A percentile compares a stretch with the other conserved stretches of the same genome.
These are phyloP conservation scores for Nothobranchius furzeri DNA, from an alignment of 2,113 vertebrate genomes.

Conservation along the genomic window DNA sequence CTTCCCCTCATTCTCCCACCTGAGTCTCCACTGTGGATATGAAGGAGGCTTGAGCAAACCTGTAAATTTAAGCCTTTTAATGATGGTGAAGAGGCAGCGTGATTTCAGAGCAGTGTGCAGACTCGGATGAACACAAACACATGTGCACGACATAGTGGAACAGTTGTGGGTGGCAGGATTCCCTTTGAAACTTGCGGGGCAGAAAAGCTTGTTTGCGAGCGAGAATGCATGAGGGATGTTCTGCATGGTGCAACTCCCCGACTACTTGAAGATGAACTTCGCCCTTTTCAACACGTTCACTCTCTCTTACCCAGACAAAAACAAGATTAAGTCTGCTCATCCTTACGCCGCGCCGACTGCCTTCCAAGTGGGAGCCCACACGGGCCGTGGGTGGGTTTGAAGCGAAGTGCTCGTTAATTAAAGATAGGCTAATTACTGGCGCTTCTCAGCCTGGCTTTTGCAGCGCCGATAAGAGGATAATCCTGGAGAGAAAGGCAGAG, in stretches of 20 bases:
- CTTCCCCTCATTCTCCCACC: slow-evolving; percentile 39
- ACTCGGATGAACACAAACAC: slow-evolving; percentile 45
- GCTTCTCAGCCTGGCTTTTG: slow-evolving; percentile 78
- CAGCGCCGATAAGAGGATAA: slow-evolving; percentile 81
- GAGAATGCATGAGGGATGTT: slow-evolving; percentile 58
- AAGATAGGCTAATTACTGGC: slow-evolving; percentile 82
- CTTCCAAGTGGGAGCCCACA: slow-evolving; percentile 66
- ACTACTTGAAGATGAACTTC: slow-evolving; percentile 69
- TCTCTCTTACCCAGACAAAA: slow-evolving; percentile 62
- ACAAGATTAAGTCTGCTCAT: slow-evolving; percentile 71
- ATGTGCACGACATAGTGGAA: slow-evolving; percentile 66
- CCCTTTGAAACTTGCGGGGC: slow-evolving; percentile 75
- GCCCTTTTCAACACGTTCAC: slow-evolving; percentile 67
- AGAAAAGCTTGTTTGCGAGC: slow-evolving; percentile 56
- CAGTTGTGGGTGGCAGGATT: slow-evolving; percentile 76
- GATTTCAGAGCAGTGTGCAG: slow-evolving; percentile 46
- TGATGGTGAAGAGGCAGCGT: slow-evolving; percentile 47
- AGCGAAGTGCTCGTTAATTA: slow-evolving; percentile 79
- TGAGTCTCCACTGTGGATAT: slow-evolving; percentile 53
- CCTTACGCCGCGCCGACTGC: slow-evolving; percentile 52
- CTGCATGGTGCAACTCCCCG: slow-evolving; percentile 56
- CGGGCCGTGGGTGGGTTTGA: slow-evolving; percentile 76
- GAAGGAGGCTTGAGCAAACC: slow-evolving; percentile 39
- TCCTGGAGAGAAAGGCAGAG: slow-evolving; percentile 77
- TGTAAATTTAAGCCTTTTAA: slow-evolving; percentile 56